phyloP scores from a whole-genome alignment of 1,140 invertebrate species.

The Hyles vespertilio region DNA sequence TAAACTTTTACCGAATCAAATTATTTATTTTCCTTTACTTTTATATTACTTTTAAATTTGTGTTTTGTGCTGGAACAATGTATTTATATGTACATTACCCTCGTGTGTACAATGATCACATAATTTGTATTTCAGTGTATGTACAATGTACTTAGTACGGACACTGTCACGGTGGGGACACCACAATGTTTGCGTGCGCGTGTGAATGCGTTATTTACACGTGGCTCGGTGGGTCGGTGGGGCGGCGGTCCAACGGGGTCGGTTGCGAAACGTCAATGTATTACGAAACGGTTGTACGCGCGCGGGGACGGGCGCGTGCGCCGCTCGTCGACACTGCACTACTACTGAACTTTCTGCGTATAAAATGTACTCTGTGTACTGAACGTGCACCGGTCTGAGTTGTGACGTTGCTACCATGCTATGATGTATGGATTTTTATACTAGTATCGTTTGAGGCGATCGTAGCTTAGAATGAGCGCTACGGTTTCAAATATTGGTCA shows the following conservation, averaged over 20 bases:
- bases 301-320: slow-evolving; percentile 37
- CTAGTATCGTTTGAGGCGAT: no score
- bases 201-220: slow-evolving; percentile 20
- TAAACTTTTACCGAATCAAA: no score
- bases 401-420: neutral
- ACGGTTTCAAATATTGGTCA: no score
- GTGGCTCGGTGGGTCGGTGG: slow-evolving; percentile 2
- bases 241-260: slow-evolving; percentile 20
- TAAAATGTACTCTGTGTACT: slow-evolving; percentile 19
- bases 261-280: slow-evolving; percentile 31
- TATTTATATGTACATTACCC: no score
- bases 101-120: no score
- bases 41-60: no score
- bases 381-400: slow-evolving; percentile 11
- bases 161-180: no score
- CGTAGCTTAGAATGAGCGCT: no score
- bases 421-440: neutral
- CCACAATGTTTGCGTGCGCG: slow-evolving; percentile 2
- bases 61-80: no score
- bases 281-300: slow-evolving; percentile 45
- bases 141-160: no score
- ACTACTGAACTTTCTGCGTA: slow-evolving; percentile 26
- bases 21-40: no score
- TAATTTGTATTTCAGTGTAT: no score
- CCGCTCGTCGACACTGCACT: slow-evolving; percentile 36